Percentiles rank a stretch among this genome's conserved stretches.
Evolutionary conservation across 2,888 invertebrate species (phyloP).

Genomic region (Xylota sylvarum): DNA sequence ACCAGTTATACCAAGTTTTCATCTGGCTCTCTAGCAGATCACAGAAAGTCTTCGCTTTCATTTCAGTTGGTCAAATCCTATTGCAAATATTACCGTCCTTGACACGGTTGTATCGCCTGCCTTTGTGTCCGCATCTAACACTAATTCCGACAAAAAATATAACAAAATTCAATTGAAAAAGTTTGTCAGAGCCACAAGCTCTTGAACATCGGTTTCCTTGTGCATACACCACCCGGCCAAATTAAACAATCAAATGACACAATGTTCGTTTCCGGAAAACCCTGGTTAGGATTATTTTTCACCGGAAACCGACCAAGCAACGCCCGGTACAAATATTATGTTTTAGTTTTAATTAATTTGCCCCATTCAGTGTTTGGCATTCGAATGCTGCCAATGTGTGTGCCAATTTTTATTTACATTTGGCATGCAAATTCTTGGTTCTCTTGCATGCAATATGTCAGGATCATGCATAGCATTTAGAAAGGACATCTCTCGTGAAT

Average conservation of each 20-base stretch:
- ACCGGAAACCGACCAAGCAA: not conserved
- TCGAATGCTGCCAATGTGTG: constrained; percentile 15
- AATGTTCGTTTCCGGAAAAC: not conserved
- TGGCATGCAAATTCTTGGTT: not conserved
- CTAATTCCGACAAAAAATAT: no score
- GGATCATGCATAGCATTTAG: not conserved
- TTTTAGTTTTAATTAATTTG: constrained; percentile 37
- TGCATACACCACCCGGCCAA: not conserved
- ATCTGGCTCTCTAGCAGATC: no score
- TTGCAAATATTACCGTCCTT: no score
- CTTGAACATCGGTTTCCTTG: not conserved
- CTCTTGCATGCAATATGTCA: constrained; percentile 18
- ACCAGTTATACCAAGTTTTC: no score
- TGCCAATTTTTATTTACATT: constrained; percentile 38
- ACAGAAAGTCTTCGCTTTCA: no score
- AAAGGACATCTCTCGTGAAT: not conserved
- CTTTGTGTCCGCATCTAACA: no score
- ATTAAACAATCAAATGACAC: constrained; percentile 28
- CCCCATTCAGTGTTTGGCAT: constrained; percentile 21
- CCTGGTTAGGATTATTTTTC: constrained; percentile 6
- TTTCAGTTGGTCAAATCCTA: no score
- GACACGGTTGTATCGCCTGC: no score
- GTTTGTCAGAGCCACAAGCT: not conserved
- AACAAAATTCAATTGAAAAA: not conserved
- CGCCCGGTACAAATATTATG: constrained; percentile 16